Evolutionary conservation across 2,888 invertebrate genomes (phyloP).

Genomic region (Morpho helenor): DNA sequence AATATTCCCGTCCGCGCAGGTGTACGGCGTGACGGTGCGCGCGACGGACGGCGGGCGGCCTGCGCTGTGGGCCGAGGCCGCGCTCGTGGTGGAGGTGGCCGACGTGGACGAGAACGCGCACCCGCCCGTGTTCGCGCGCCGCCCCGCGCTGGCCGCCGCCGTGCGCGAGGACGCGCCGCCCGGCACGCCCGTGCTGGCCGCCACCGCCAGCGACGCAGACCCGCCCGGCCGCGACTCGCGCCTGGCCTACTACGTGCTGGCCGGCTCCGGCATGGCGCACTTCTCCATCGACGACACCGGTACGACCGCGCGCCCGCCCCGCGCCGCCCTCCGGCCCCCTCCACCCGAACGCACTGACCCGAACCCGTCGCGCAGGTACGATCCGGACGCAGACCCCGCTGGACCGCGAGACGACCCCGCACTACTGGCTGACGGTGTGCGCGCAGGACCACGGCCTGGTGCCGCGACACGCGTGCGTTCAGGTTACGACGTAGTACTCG

Average conservation of each 20-base stretch:
- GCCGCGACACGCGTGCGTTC: constrained; percentile 89
- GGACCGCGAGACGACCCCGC: constrained; percentile 91
- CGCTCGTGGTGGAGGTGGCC: constrained; percentile 90
- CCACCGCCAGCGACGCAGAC: constrained; percentile 90
- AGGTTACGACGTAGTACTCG: constrained; percentile 70
- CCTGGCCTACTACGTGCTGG: constrained; percentile 91
- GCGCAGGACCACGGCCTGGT: constrained; percentile 96
- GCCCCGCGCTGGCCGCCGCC: constrained; percentile 83
- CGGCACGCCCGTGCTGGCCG: constrained; percentile 87
- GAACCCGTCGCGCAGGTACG: constrained; percentile 73
- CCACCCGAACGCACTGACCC: too few species aligned
- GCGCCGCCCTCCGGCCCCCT: constrained; percentile 87
- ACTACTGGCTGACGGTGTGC: constrained; percentile 96
- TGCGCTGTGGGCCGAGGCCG: constrained; percentile 87
- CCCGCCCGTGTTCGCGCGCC: constrained; percentile 90
- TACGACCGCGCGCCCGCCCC: constrained; percentile 86
- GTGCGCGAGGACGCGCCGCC: constrained; percentile 90
- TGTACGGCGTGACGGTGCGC: constrained; percentile 91
- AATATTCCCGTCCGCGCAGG: constrained; percentile 40
- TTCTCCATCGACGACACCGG: constrained; percentile 95
- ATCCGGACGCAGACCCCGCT: constrained; percentile 91
- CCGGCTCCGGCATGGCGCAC: constrained; percentile 93
- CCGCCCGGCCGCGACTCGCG: constrained; percentile 88
- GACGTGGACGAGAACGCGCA: constrained; percentile 97
- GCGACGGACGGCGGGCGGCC: constrained; percentile 93